Evolutionary conservation across 92 coral and sea anemone species (phyloP).

Genomic region (Umimayanthus chanpuru): DNA sequence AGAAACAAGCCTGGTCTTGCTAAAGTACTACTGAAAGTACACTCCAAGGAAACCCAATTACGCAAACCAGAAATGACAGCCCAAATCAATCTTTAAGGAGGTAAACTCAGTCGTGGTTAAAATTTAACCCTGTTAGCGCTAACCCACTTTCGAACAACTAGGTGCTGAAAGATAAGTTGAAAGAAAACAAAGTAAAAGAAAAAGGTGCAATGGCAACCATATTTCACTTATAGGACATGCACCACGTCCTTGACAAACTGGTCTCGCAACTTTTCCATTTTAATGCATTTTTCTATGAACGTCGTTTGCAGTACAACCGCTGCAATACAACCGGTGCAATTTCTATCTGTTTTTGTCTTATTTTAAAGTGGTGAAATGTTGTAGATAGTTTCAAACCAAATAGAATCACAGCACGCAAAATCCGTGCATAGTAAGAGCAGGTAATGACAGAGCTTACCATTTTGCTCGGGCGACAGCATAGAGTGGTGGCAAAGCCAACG

Average conservation of each 20-base stretch:
- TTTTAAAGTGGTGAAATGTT: too few relatives aligned
- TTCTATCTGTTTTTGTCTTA: not conserved
- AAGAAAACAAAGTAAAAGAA: not conserved
- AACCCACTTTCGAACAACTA: too few relatives aligned
- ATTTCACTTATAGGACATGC: not conserved
- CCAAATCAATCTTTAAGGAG: too few relatives aligned
- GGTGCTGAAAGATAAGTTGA: not conserved
- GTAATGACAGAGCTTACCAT: slow-evolving; percentile 30
- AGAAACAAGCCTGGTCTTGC: too few relatives aligned
- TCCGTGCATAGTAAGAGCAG: not conserved
- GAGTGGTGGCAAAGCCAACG: slow-evolving; percentile 67
- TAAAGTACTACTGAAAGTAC: too few relatives aligned
- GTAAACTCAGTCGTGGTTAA: too few relatives aligned
- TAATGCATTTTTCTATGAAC: too few relatives aligned
- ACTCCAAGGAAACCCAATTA: too few relatives aligned
- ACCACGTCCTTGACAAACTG: not conserved
- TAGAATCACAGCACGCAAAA: too few relatives aligned
- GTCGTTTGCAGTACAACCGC: not conserved
- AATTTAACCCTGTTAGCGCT: too few relatives aligned
- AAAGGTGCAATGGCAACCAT: not conserved
- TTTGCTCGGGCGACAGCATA: slow-evolving; percentile 48
- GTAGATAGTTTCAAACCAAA: too few relatives aligned
- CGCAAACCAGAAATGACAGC: too few relatives aligned
- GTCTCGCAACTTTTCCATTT: not conserved
- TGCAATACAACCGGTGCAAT: not conserved